Evolutionary conservation across 2,888 invertebrate genomes (phyloP).

Genomic region (Leucophenga maculata): DNA sequence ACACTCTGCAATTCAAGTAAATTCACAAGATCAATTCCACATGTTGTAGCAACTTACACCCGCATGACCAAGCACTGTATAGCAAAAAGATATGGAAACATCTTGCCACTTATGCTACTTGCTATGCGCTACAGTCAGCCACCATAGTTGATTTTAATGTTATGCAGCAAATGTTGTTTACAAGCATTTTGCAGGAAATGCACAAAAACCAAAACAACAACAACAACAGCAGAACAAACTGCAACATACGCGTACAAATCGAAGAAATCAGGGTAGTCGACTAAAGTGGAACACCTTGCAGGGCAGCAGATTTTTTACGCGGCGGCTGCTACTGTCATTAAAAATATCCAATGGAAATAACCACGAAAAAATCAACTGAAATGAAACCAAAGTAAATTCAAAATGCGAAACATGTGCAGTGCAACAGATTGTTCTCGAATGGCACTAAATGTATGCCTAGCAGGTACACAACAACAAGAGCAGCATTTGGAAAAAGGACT

Average conservation of each 20-base stretch:
- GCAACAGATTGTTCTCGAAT: constrained; percentile 56
- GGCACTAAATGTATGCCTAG: not conserved
- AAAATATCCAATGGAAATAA: not conserved
- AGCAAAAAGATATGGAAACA: not conserved
- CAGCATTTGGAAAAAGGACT: constrained; percentile 3
- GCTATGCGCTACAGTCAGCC: too few relatives aligned
- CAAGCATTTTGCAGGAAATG: constrained; percentile 5
- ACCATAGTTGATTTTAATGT: not conserved
- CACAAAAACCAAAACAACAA: not conserved
- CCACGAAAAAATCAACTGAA: not conserved
- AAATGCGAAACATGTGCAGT: constrained; percentile 47
- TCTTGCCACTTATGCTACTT: not conserved
- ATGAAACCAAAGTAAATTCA: constrained; percentile 4
- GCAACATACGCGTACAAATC: too few relatives aligned
- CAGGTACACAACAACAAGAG: constrained; percentile 9
- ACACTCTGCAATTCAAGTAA: not conserved
- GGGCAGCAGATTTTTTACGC: constrained; percentile 48
- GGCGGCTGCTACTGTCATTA: constrained; percentile 25
- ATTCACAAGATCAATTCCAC: too few relatives aligned
- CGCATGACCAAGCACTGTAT: not conserved
- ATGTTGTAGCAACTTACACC: not conserved
- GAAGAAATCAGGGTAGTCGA: constrained; percentile 49
- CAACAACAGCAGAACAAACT: not conserved
- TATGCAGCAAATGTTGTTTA: constrained; percentile 15
- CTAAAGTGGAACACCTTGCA: constrained; percentile 56